phyloP scores from a whole-genome alignment of 2,888 invertebrate genomes.

The Seladonia tumulorum region DNA sequence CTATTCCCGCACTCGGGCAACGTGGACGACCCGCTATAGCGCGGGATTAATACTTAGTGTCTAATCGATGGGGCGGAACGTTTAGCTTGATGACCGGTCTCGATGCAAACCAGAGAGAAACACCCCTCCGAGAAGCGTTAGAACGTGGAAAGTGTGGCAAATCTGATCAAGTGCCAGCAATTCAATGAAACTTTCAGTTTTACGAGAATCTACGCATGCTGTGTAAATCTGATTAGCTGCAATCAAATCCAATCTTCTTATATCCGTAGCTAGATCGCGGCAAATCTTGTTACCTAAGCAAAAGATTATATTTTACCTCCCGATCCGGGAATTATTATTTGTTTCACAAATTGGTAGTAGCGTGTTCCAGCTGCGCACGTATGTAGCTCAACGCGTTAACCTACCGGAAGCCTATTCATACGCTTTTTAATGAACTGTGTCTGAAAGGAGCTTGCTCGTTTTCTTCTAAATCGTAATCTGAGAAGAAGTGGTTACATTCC shows the following conservation, averaged over 20 bases:
- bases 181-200: not conserved
- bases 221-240: not conserved
- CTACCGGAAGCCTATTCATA: not conserved
- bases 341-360: not conserved
- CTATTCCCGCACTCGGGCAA: slow-evolving; percentile 10
- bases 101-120: not conserved
- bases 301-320: not conserved
- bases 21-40: not conserved
- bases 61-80: slow-evolving; percentile 16
- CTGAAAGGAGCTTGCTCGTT: not conserved
- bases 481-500: not conserved
- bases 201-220: not conserved
- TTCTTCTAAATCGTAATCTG: not conserved
- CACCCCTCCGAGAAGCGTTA: not conserved
- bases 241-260: not conserved
- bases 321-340: not conserved
- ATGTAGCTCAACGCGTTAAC: not conserved
- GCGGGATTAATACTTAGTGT: slow-evolving; percentile 16
- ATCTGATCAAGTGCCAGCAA: not conserved
- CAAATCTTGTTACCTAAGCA: not conserved
- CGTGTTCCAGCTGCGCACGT: not conserved
- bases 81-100: slow-evolving; percentile 18
- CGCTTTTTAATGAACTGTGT: not conserved
- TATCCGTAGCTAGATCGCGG: not conserved
- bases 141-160: not conserved